Base-by-base conservation (phyloP, 2,113 vertebrate species). In the Hyperopisus bebe region DNA sequence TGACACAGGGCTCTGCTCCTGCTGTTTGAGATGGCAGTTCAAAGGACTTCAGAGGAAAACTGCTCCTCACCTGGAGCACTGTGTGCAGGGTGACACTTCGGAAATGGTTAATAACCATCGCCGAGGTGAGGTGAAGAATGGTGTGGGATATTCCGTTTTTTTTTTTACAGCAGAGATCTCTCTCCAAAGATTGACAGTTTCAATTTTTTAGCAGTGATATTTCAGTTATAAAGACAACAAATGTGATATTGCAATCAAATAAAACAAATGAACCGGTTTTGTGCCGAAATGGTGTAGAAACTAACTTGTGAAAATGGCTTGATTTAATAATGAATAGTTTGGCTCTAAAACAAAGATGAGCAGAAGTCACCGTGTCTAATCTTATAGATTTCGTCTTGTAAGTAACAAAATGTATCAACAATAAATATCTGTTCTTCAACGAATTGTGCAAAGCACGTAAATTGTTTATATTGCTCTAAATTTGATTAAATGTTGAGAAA, bases 21-120 rank as follows among this genome's bases (percentile, higher is more conserved):
- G 74, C 74, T 80, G 74, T 80, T 17, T 6, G 31, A 80, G 74
- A 80, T 80, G 74, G 74, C 74, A 80, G 74, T 80, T 80, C 74
- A 80, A 80, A 80, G 35, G 15, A 80, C 74, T 80, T 80, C 35
- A 42, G 74, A 42, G 35, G 74, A 35, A 42, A 39, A 80, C 74
- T 80, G 31, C 74, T 80, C 35, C 42, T 80, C 74, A 80, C 17
- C 35, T 42, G 74, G 31, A 80, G 74, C 17, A 8, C 74, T 42
- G 35, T 80, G 35, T 19, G 17, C 31, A 80, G 35, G 35, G 17
- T 80, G 74, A 39, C 74, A 42, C 74, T 80, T 80, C 74, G 15
- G 35, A 80, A 80, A 80, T 39, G 15, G 31, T 80, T 80, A 80
- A 80, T 42, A 80, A 80, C 74, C n/a, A 80, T 19, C 13, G 7